Conservation (phyloP, 2,113 vertebrate genomes). For the Dipodomys spectabilis region DNA sequence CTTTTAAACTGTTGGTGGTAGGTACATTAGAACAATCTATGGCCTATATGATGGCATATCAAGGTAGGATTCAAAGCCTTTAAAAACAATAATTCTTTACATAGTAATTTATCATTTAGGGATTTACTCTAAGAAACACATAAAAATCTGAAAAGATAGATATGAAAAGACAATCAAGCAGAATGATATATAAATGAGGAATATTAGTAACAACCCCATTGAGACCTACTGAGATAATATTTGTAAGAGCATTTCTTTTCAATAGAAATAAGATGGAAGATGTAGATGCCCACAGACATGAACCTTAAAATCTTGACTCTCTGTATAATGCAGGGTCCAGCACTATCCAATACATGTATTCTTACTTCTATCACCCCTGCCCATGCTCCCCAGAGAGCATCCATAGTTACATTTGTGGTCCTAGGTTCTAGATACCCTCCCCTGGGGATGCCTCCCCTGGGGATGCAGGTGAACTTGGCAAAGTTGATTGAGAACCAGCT, state of each 20-base stretch:
- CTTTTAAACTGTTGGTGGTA: background rate
- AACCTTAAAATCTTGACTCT: background rate
- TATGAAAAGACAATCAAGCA: slow-evolving; percentile 20
- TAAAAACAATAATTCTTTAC: background rate
- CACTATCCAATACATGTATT: background rate
- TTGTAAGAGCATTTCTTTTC: background rate
- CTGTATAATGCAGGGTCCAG: background rate
- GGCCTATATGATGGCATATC: background rate
- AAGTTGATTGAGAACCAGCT: background rate
- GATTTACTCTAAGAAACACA: background rate
- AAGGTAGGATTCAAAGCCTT: background rate
- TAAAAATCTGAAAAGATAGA: background rate
- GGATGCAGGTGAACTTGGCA: background rate
- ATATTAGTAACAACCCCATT: background rate
- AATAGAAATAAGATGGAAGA: slow-evolving; percentile 1
- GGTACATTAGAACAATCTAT: background rate
- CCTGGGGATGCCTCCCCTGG: background rate
- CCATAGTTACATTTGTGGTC: background rate
- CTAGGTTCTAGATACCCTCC: background rate
- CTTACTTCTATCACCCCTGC: background rate
- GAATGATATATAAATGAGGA: background rate
- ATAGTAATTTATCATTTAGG: background rate
- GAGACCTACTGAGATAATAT: background rate
- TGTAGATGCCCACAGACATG: background rate
- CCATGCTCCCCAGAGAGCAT: background rate